Evolutionary conservation across 1,140 invertebrate species (phyloP), one percentile per base, ranked within the genome.

Genomic region (Saccostrea glomerata): DNA sequence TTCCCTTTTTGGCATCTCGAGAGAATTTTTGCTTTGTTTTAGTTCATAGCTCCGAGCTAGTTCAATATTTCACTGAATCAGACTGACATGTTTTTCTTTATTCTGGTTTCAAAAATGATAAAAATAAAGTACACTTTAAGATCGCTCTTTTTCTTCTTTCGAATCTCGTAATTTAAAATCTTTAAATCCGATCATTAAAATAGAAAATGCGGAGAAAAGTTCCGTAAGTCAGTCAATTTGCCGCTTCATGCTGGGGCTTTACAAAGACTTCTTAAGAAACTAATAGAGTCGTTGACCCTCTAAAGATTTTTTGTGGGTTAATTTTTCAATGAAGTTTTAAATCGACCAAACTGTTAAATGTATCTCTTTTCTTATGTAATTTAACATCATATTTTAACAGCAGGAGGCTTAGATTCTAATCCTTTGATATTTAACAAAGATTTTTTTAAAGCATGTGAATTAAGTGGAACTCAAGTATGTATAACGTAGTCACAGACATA

Each of bases 271-370:
- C 15, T 77, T 77, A 30, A 77, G 70, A 77, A 77, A 25, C 25
- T 77, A 77, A 77, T 77, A 77, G 25, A 77, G 30, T 30, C 25
- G 70, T 77, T 77, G 70, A 77, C 70, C 70, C 60, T 36, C 30
- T 36, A 77, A 77, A 3, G 70, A 30, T 77, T 30, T 77, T 77
- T 77, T 77, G 70, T 77, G 7, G 25, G 23, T 30, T 15, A 77
- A 77, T 77, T 77, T 36, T 77, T 25, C 23, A 77, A 77, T 77
- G 70, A 40, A 77, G 70, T 77, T 77, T 77, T 77, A 77, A 77
- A 40, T 30, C 25, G 23, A 77, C 70, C 70, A 25, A 77, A 77
- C 25, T 30, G 70, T 77, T 36, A 30, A 30, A 30, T 77, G 25
- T 77, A 77, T 77, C 70, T 15, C 25, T 30, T 25, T 30, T 36